Evolutionary conservation across 2,113 vertebrate genomes (phyloP).

Genomic region (Conger conger): DNA sequence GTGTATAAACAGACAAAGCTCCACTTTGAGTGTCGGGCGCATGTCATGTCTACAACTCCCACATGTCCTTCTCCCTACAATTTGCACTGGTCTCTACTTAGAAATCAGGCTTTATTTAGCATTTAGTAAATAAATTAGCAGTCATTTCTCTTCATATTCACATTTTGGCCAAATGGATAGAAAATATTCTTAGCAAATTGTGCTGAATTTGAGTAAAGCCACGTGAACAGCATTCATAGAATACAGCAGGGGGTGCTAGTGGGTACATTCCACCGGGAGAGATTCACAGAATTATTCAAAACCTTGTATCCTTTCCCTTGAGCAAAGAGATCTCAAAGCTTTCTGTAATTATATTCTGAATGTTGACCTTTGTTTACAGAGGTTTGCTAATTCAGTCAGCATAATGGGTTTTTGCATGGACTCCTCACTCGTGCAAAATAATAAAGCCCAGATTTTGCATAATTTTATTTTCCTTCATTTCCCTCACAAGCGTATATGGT

Average conservation of each 20-base stretch:
- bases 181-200: background rate
- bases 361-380: background rate
- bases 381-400: background rate
- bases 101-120: background rate
- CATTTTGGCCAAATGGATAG: background rate
- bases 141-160: background rate
- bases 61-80: background rate
- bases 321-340: slow-evolving; percentile 1
- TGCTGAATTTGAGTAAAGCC: background rate
- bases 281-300: background rate
- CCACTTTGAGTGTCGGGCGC: too few relatives aligned
- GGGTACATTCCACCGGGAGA: background rate
- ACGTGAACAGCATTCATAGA: background rate
- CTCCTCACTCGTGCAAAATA: background rate
- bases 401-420: background rate
- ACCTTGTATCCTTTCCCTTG: background rate
- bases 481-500: background rate
- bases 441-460: background rate
- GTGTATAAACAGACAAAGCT: background rate
- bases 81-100: background rate
- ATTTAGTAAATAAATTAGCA: background rate
- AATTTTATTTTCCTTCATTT: background rate
- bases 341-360: background rate
- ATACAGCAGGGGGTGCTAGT: background rate
- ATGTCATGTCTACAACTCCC: too few relatives aligned